Percentiles rank a stretch among this genome's conserved stretches.
Conservation (phyloP, 2,113 vertebrate genomes). For the Alaudala cheleensis region DNA sequence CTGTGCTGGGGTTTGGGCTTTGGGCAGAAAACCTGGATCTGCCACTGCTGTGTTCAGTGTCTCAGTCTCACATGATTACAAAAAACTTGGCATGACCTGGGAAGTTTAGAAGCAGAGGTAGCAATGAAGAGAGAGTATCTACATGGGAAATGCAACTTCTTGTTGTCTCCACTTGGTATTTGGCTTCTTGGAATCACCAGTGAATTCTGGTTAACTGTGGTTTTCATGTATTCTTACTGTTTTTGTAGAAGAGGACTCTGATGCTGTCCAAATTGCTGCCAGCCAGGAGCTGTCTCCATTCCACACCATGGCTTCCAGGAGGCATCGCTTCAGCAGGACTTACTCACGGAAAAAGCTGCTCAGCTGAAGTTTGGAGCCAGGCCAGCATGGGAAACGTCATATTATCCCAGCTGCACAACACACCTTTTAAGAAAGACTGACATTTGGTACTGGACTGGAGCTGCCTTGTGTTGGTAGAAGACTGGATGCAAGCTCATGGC, state of each 20-base stretch:
- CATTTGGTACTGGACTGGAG: neutral
- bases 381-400: neutral
- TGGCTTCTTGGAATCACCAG: neutral
- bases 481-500: neutral
- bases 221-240: neutral
- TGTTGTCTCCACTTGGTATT: neutral
- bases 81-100: neutral
- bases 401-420: neutral
- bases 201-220: neutral
- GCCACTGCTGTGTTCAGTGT: neutral
- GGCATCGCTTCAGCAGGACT: slow-evolving; percentile 63
- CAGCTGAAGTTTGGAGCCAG: slow-evolving; percentile 33
- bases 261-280: neutral
- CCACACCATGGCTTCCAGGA: slow-evolving; percentile 29
- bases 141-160: neutral
- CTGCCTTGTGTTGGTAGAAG: neutral
- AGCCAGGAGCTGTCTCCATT: slow-evolving; percentile 77
- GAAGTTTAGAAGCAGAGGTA: neutral
- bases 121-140: neutral
- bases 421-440: neutral
- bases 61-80: accelerated
- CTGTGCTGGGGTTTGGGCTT: neutral
- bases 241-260: slow-evolving; percentile 44
- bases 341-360: slow-evolving; percentile 89
- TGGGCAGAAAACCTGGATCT: neutral